Evolutionary conservation across 1,140 invertebrate genomes (phyloP).

Genomic region (Metopolophium dirhodum): DNA sequence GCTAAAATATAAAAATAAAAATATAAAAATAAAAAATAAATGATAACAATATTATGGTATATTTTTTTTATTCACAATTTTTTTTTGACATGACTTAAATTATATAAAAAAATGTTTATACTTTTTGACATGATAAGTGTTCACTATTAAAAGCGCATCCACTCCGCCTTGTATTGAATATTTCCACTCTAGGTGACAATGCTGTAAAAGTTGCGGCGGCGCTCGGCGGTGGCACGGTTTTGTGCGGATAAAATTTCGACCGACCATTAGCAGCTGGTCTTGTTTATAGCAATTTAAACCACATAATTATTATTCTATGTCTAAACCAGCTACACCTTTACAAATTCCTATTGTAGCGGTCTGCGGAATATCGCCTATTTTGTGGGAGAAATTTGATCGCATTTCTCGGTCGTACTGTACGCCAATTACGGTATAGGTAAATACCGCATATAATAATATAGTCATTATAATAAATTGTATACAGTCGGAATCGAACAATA

Average conservation of each 20-base stretch:
- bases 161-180: no score
- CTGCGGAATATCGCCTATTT: background rate
- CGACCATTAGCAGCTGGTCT: background rate
- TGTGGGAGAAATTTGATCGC: background rate
- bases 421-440: no score
- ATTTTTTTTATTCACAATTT: background rate
- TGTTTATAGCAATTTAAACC: background rate
- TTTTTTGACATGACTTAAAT: background rate
- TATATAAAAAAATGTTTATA: background rate
- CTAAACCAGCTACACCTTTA: background rate
- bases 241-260: background rate
- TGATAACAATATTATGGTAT: no score
- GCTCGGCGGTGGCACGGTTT: background rate
- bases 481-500: background rate
- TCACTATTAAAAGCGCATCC: background rate
- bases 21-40: no score
- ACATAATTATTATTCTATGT: background rate
- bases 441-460: background rate
- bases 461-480: background rate
- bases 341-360: background rate
- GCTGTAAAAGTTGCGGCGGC: background rate
- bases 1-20: no score
- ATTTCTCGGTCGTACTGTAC: background rate
- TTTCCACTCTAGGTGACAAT: background rate
- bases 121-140: background rate